phyloP scores from a whole-genome alignment of 2,888 invertebrate species.

The Byasa hedistus region DNA sequence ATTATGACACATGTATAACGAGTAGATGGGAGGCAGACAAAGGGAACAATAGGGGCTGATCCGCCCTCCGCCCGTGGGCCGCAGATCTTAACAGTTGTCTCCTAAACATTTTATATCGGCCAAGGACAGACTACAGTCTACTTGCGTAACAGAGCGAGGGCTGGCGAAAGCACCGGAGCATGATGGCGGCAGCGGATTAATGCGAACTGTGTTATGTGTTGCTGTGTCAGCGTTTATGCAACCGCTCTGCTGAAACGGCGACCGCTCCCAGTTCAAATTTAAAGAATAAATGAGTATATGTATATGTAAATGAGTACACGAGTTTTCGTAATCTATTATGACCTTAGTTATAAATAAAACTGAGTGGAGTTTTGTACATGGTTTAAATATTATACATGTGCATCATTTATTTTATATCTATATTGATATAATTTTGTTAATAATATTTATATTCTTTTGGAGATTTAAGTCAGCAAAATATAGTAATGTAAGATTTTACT shows the following conservation, averaged over 20 bases:
- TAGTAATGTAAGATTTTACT: neutral
- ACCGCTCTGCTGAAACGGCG: neutral
- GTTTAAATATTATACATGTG: no score
- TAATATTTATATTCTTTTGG: no score
- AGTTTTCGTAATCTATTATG: no score
- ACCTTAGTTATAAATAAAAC: no score
- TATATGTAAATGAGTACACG: neutral
- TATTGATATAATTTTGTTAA: no score
- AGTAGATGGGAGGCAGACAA: conserved; percentile 37
- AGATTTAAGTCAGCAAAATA: neutral
- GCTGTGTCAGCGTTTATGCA: conserved; percentile 17
- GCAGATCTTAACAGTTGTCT: conserved; percentile 47
- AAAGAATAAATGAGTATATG: neutral
- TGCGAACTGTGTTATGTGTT: conserved; percentile 10
- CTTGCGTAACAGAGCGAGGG: conserved; percentile 41
- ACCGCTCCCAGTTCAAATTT: neutral
- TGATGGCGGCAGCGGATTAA: conserved; percentile 24
- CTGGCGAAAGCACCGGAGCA: conserved; percentile 26
- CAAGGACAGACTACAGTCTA: conserved; percentile 55
- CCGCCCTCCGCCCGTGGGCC: conserved; percentile 49
- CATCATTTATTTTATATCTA: no score
- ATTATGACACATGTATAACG: conserved; percentile 23
- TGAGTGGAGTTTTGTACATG: no score
- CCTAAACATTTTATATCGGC: conserved; percentile 70
- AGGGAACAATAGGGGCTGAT: conserved; percentile 62